Base-by-base conservation (phyloP, 92 coral and sea anemone genomes). In the Desmophyllum pertusum region DNA sequence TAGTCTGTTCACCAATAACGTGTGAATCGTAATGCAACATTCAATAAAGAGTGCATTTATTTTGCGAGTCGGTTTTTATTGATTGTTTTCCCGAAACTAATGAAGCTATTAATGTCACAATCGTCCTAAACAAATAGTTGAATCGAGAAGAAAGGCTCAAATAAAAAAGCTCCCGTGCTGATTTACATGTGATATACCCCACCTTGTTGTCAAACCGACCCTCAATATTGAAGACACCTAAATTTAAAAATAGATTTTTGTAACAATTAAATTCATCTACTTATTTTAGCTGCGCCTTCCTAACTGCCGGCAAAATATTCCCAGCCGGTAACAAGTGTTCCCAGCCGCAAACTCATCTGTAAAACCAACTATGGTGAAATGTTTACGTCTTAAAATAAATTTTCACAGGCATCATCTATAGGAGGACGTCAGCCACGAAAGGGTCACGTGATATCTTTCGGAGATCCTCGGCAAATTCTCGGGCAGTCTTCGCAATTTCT, bases 201-300 rank as follows among this genome's bases (percentile, higher is more conserved):
- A 17, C 43, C 33, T 52, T 27, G 73, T 35, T 18, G 10, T 36
- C 46, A 83, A 59, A 46, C 87, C 82, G 81, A 64, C 67, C 39
- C 42, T 67, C 52, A 41, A 65, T 31, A n/a, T 75, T 50, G 11
- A 36, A 48, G 40, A 83, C 41, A 84, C 41, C 83, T 62, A 84
- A 75, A 43, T 83, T 83, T 75, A 83, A 84, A 84, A 84, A 84
- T 84, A 84, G 82, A 84, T 27, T 75, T 62, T 27, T 75, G 74
- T 48, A 63, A 84, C 67, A 18, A 42, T 50, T 43, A 82, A 40
- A 43, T 50, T 36, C 19, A 59, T 30, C 53, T 39, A 31, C 35
- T 30, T 45, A 14, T 40, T 35, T 31, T 19, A 30, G 48, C 27
- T 33, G 73, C 30, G 70, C 51, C 62, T 79, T 42, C 59, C 75